Evolutionary conservation across 2,888 invertebrate species (phyloP), one percentile per base, ranked within the genome.

Genomic region (Elysia crispata): DNA sequence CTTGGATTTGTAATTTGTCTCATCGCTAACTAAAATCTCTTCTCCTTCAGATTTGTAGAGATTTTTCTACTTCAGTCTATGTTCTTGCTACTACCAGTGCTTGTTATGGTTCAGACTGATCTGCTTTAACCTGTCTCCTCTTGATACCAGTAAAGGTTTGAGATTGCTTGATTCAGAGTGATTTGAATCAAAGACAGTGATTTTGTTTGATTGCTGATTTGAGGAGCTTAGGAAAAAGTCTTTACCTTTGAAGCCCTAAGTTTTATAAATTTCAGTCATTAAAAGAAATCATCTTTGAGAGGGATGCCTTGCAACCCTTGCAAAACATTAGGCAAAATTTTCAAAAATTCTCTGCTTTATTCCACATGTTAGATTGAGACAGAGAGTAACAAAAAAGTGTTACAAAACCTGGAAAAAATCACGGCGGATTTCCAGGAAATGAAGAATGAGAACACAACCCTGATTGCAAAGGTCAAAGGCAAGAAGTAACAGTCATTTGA

Each of bases 391-490:
- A 90, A 90, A 81, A 91, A 91, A 78, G 86, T 90, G 11, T 79
- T 89, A 54, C 86, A 87, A 30, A 91, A 89, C 82, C 79, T 91
- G 79, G 90, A 91, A 81, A 90, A 90, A 86, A 91, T 91, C 41
- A 87, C 89, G 13, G 85, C 83, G 11, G 91, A 91, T 83, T 90
- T 87, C 77, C 88, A 89, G 81, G 87, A 89, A 76, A 90, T 91
- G 89, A 91, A 91, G 85, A 88, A 89, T 79, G 91, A 91, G 82
- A 91, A 91, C 76, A 67, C 87, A 18, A 76, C 86, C 5, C 76
- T 91, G 50, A 83, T 88, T 67, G 86, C 87, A 20, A 90, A 89
- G 77, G 77, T 89, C 30, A 90, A 90, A 60, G 70, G 78, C 1
- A 78, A 74, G 31, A 73, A 66, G n/a, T 57, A 30, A 15, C 6